phyloP scores from a whole-genome alignment of 37 sponge, comb jelly and placozoan genomes.

The Ephydatia muelleri region DNA sequence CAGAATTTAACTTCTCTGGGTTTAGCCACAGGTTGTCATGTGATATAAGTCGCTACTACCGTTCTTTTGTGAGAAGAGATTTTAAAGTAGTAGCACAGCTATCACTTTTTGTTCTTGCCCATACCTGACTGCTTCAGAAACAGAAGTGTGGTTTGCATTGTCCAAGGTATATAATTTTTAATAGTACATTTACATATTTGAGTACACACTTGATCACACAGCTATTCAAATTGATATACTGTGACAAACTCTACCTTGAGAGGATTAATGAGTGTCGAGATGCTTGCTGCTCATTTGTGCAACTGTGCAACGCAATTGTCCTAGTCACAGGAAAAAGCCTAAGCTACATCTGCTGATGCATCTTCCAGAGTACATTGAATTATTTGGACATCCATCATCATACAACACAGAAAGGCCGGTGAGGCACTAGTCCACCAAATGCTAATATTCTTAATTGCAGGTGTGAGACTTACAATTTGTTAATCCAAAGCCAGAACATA shows the following conservation, averaged over 20 bases:
- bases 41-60: too few species aligned
- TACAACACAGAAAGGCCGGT: constrained; percentile 62
- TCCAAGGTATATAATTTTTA: constrained; percentile 1
- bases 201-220: neutral
- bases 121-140: too few species aligned
- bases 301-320: neutral
- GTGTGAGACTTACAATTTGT: constrained; percentile 46
- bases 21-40: too few species aligned
- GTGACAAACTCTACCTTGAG: neutral
- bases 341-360: too few species aligned
- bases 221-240: constrained; percentile 22
- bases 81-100: constrained; percentile 44
- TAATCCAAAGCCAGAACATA: constrained; percentile 38
- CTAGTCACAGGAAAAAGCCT: neutral
- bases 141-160: constrained; percentile 1
- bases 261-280: neutral
- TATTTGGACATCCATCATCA: too few species aligned
- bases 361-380: too few species aligned
- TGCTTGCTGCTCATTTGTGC: too few species aligned
- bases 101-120: constrained; percentile 25
- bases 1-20: too few species aligned
- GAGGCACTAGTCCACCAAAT: too few species aligned
- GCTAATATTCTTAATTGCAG: constrained; percentile 9
- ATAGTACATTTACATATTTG: too few species aligned
- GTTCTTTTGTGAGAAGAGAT: constrained; percentile 34